Conservation (phyloP, 1,140 invertebrate genomes). For the Phymorhynchus buccinoides region DNA sequence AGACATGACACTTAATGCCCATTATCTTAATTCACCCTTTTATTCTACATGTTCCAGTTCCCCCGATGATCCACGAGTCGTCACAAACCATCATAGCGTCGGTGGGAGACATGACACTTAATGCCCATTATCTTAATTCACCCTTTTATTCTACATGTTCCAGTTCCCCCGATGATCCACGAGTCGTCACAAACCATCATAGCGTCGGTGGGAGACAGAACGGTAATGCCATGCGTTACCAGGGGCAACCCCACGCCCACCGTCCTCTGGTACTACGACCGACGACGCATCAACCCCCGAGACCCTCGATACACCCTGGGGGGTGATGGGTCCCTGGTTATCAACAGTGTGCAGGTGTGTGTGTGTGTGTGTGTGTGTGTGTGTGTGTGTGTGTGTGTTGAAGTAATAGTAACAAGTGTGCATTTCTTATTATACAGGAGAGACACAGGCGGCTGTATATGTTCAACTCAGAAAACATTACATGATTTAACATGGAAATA, state of each 20-base stretch:
- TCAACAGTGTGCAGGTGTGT: slow-evolving; percentile 55
- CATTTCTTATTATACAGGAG: too few relatives aligned
- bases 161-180: slow-evolving; percentile 67
- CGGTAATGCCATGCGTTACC: slow-evolving; percentile 67
- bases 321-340: slow-evolving; percentile 57
- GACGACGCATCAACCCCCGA: slow-evolving; percentile 49
- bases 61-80: slow-evolving; percentile 61
- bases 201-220: slow-evolving; percentile 58
- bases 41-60: slow-evolving; percentile 64
- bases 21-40: too few relatives aligned
- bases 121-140: too few relatives aligned
- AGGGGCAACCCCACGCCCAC: slow-evolving; percentile 69
- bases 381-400: neutral
- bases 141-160: too few relatives aligned
- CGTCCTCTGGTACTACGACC: slow-evolving; percentile 66
- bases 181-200: slow-evolving; percentile 55
- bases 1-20: too few relatives aligned
- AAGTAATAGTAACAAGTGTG: too few relatives aligned
- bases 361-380: neutral
- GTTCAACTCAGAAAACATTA: too few relatives aligned
- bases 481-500: too few relatives aligned
- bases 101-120: slow-evolving; percentile 60
- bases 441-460: too few relatives aligned
- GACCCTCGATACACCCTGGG: slow-evolving; percentile 50
- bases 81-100: slow-evolving; percentile 56